Base-by-base conservation (phyloP, 2,888 invertebrate genomes). In the Scaptomyza flava region DNA sequence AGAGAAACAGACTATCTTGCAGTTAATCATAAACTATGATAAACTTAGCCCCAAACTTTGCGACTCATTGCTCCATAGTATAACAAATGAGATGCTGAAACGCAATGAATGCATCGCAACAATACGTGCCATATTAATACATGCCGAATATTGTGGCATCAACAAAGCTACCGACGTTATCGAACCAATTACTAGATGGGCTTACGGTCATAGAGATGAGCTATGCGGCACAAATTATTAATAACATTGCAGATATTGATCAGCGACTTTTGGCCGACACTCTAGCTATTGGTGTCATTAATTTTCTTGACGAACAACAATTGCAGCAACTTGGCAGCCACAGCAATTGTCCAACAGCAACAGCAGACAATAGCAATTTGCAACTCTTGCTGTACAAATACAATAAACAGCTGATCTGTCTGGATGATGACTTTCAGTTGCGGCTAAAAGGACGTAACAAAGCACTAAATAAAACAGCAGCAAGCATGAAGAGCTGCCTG, bases 81-180 rank as follows among this genome's bases (percentile, higher is more conserved):
- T 90, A 12, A 68, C 76, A 1, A 90, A 83, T 52, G 87, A 78
- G 5, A 50, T 87, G n/a, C 36, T 90, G 47, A 79, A 79, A 11
- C 89, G 91, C 12, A 86, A 86, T 11, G 91, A 91, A 67, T 90
- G 90, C 56, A 67, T 91, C 5, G 59, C 72, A 12, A 91, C 91
- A 2, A 66, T 91, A 47, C 81, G 88, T 3, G 70, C 81, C 20
- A 81, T 91, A 12, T 82, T 90, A 9, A 77, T 80, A 14, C 56
- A 81, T 62, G 82, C 89, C 2, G 81, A 85, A 14, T 62, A 62
- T 2, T 89, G 86, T 57, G 87, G 87, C 20, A 27, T 87, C 3
- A 87, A 91, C 34, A 91, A 91, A 43, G 82, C 88, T 0, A 81
- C 88, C 0, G 63, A 71, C 1, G 61, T 82, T 1, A 42, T 90